These are phyloP conservation scores for Xenopus borealis DNA, from an alignment of 2,113 vertebrate species.

Conservation along the genomic window DNA sequence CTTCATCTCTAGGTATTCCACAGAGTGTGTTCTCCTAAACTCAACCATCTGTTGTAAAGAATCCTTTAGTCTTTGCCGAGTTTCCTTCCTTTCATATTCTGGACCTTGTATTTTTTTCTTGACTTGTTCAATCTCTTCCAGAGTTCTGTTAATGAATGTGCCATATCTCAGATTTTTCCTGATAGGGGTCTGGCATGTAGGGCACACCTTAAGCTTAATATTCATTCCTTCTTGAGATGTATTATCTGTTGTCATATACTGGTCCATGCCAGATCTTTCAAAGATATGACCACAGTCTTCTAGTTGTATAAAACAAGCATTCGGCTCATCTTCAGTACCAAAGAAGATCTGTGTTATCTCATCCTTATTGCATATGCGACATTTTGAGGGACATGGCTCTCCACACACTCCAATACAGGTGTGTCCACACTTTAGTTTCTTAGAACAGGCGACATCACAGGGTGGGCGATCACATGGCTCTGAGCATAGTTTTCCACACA, in stretches of 20 bases:
- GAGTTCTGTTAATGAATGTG: constrained; percentile 73
- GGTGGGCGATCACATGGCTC: constrained; percentile 83
- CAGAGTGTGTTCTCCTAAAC: neutral
- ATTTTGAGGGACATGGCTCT: constrained; percentile 84
- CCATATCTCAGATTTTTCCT: constrained; percentile 87
- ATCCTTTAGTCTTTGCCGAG: constrained; percentile 52
- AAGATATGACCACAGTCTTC: constrained; percentile 84
- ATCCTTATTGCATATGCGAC: constrained; percentile 74
- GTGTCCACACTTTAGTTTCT: constrained; percentile 75
- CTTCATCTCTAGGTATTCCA: constrained; percentile 48
- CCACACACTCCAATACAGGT: constrained; percentile 85
- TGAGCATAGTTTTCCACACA: constrained; percentile 80
- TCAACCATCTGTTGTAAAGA: constrained; percentile 28
- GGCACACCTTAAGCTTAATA: constrained; percentile 85
- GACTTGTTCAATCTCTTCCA: constrained; percentile 81
- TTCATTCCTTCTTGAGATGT: constrained; percentile 50
- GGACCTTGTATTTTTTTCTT: constrained; percentile 76
- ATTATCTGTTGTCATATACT: constrained; percentile 71
- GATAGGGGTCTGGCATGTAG: constrained; percentile 78
- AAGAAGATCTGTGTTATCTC: constrained; percentile 88
- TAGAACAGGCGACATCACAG: constrained; percentile 72
- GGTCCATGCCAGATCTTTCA: constrained; percentile 76
- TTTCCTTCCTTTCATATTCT: constrained; percentile 53
- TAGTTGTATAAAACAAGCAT: constrained; percentile 79
- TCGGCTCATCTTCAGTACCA: constrained; percentile 81